Conservation (phyloP, 92 coral and sea anemone genomes). For the Pocillopora grandis region DNA sequence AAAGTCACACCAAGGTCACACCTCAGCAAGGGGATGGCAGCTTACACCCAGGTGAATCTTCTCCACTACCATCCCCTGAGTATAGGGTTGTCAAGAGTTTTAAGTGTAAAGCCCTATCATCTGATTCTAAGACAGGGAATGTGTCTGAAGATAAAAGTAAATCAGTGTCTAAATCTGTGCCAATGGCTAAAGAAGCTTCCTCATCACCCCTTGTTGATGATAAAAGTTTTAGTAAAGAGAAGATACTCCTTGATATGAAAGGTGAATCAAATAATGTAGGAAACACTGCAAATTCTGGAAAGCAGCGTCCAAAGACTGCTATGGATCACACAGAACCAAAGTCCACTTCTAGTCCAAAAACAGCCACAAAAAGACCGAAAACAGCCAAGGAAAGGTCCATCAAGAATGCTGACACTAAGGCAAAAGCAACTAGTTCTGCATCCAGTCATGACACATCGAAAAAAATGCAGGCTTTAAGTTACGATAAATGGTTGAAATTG, state of each 20-base stretch:
- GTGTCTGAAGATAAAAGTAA: neutral
- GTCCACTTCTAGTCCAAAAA: slow-evolving; percentile 28
- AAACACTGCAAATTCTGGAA: neutral
- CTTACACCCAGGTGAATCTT: neutral
- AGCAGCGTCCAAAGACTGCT: slow-evolving; percentile 54
- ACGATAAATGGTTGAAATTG: slow-evolving; percentile 79
- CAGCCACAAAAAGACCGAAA: slow-evolving; percentile 51
- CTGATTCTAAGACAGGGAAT: neutral
- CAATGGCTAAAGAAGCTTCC: neutral
- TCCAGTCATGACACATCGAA: neutral
- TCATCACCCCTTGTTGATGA: neutral
- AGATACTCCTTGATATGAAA: neutral
- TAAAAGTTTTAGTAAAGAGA: neutral
- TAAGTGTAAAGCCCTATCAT: slow-evolving; percentile 15
- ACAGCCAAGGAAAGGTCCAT: slow-evolving; percentile 33
- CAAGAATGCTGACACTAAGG: neutral
- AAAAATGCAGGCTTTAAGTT: slow-evolving; percentile 72
- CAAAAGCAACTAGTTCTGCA: neutral
- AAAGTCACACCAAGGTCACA: slow-evolving; percentile 53
- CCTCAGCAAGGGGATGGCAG: slow-evolving; percentile 48
- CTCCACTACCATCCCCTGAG: slow-evolving; percentile 55
- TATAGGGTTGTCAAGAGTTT: slow-evolving; percentile 72
- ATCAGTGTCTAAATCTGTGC: neutral
- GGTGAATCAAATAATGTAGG: neutral
- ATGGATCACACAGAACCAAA: slow-evolving; percentile 1